Percentiles rank a stretch among this genome's conserved stretches.
These are phyloP conservation scores for Lacerta viridis DNA, from an alignment of 2,797 vertebrate genomes.

Conservation along the genomic window DNA sequence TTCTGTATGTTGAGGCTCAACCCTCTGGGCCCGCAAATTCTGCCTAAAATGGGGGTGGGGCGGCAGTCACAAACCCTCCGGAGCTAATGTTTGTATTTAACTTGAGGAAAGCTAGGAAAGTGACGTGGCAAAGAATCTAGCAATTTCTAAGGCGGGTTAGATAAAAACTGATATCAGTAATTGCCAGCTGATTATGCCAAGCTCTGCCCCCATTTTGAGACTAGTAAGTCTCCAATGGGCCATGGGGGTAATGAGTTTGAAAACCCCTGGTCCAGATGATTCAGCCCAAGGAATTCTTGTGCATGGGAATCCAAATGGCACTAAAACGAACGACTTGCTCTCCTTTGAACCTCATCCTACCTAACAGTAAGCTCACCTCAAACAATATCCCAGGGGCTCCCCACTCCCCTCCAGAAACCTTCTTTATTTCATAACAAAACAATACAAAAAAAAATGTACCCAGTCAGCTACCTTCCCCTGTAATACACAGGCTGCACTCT, in stretches of 20 bases:
- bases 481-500: not conserved
- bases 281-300: not conserved
- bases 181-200: no score
- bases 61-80: no score
- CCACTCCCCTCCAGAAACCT: not conserved
- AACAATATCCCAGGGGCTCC: not conserved
- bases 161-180: no score
- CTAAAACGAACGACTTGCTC: not conserved
- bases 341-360: not conserved
- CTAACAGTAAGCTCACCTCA: not conserved
- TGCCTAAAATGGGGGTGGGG: no score
- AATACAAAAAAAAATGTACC: not conserved
- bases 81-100: no score
- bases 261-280: not conserved
- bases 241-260: not conserved
- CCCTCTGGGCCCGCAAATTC: no score
- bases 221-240: no score
- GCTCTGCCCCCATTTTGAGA: no score
- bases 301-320: not conserved
- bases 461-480: not conserved
- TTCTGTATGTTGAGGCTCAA: no score
- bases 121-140: no score
- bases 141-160: no score
- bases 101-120: no score
- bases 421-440: not conserved